Evolutionary conservation across 1,140 invertebrate genomes (phyloP), one percentile per base, ranked within the genome.

Genomic region (Eulimnadia texana): DNA sequence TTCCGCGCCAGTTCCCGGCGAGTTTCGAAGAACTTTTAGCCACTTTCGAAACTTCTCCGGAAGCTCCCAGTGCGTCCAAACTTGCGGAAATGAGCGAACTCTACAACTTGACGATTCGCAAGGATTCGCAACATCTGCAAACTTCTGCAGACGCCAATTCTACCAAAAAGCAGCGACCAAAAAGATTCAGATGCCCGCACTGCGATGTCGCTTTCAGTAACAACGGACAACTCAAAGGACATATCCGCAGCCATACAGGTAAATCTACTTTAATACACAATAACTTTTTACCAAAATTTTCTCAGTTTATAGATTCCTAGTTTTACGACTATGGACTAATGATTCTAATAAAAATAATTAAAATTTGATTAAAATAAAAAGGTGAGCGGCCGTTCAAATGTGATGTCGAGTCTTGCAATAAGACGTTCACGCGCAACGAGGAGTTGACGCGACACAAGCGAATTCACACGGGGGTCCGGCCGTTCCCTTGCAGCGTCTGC

Each of bases 371-470:
- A 42, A 16, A 42, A 9, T 42, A 42, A 42, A 42, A 69, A 87
- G 86, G 86, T 2, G 89, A 93, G 71, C 74, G 88, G 52, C 90
- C 90, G 0, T 93, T 85, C 71, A 84, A 84, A 65, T 95, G 91
- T 70, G 86, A 91, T 51, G 80, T 83, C 27, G 80, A 84, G 50
- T 81, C 82, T 51, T 95, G 92, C 68, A 86, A 84, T 0, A 93
- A 93, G 71, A 84, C 84, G 0, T 96, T 96, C 68, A 93, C 91
- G 0, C 79, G 91, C 63, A 96, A 95, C 72, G 91, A 95, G 73
- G 91, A 96, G 70, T 72, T 95, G 49, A 94, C 91, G 0, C 78
- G 91, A 23, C 92, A 96, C 72, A 86, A 88, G 66, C 78, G 90
- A 59, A 96, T 95, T 56, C 92, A 96, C 71, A 86, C 86, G 0